A percentile compares a stretch with the other conserved stretches of the same genome.
Evolutionary conservation across 2,797 vertebrate genomes (phyloP).

Genomic region (Varecia variegata): DNA sequence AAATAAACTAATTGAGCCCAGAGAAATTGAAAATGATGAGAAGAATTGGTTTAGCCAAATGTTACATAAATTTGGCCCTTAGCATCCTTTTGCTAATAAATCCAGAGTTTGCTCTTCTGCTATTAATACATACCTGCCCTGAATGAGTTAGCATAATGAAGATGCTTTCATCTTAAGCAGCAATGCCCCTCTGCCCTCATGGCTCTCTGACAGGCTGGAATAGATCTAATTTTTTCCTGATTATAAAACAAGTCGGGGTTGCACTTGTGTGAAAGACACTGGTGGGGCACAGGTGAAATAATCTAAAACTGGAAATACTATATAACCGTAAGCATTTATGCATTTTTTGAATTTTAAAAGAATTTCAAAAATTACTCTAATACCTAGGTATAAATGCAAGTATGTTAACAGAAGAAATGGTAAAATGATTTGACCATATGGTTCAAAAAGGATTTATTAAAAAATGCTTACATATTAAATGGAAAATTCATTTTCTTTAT

Average conservation of each 20-base stretch:
- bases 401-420: background rate
- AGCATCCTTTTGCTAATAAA: background rate
- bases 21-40: conserved; percentile 11
- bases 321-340: background rate
- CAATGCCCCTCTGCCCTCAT: background rate
- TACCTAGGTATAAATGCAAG: background rate
- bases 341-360: background rate
- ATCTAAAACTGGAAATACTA: background rate
- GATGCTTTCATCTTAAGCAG: background rate
- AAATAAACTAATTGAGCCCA: background rate
- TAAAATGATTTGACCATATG: background rate
- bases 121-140: background rate
- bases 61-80: background rate
- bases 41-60: conserved; percentile 3
- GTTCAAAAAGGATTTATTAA: background rate
- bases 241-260: background rate
- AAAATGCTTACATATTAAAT: background rate
- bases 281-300: background rate
- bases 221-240: background rate
- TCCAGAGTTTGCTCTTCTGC: background rate
- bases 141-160: fast-evolving
- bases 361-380: background rate
- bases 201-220: background rate
- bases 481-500: background rate
- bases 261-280: background rate